Base-by-base conservation (phyloP, 2,113 vertebrate genomes). In the Prochilodus magdalenae region DNA sequence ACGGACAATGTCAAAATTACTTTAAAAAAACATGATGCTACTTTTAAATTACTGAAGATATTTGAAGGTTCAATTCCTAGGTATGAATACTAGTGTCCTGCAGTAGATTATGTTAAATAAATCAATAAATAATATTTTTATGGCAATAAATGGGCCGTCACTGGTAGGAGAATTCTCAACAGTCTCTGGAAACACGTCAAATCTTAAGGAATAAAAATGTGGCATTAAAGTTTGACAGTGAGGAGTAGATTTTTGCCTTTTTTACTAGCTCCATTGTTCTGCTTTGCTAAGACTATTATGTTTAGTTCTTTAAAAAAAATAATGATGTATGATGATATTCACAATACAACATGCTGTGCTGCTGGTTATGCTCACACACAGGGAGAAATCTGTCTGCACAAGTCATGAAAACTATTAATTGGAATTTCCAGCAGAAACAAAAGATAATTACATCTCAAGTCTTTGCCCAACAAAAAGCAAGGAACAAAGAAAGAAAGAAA, bases 341-440 rank as follows among this genome's bases (percentile, higher is more conserved):
- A 73, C 66, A 29, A 55, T 27, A 73, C 49, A 55, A 6, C 71
- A 55, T 73, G 71, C 47, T 73, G 66, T 74, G 60, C 49, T 36
- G 49, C 60, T 74, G 47, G 36, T 67, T 81, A 81, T 65, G 36
- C 65, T 60, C 47, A n/a, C 14, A 62, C 69, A 59, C 36, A 49
- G 36, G 59, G 27, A 30, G 65, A 29, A 82, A 44, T 90, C 87
- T 91, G 81, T 70, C 85, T 62, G 59, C 75, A 26, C 75, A 72
- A 71, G 51, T 63, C 49, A 81, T n/a, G 20, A 69, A 83, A 27
- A n/a, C 49, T 77, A 69, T 81, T 85, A 77, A 71, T 59, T 82
- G 33, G 63, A 78, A 78, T 55, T 66, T 72, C 51, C 53, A 67
- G 75, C 55, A 59, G 75, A 82, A 77, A 26, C 59, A 73, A 51